Percentiles rank a stretch among this genome's conserved stretches.
Evolutionary conservation across 2,888 invertebrate species (phyloP).

Genomic region (Melanostoma scalare): DNA sequence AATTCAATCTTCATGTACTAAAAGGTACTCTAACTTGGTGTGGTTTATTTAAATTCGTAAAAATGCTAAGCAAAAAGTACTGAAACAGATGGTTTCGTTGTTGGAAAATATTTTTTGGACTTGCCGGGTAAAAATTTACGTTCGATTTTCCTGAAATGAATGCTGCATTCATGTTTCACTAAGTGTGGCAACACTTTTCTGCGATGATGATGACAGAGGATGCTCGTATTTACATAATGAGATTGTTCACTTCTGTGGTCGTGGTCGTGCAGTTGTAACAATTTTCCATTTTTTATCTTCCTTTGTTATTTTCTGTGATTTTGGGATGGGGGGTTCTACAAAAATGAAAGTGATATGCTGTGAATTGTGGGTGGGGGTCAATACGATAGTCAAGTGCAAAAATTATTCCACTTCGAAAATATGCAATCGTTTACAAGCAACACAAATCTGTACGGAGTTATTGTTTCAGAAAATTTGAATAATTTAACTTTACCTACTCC

Average conservation of each 20-base stretch:
- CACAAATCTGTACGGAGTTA: conserved; percentile 59
- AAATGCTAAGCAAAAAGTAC: too few relatives aligned
- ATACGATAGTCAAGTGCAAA: conserved; percentile 56
- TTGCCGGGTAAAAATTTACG: too few relatives aligned
- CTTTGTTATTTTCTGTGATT: conserved; percentile 39
- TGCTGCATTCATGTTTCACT: too few relatives aligned
- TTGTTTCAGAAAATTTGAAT: conserved; percentile 69
- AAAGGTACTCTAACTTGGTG: too few relatives aligned
- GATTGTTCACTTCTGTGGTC: conserved; percentile 72
- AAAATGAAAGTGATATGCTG: conserved; percentile 69
- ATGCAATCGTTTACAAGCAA: conserved; percentile 67
- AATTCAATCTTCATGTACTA: too few relatives aligned
- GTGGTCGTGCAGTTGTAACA: conserved; percentile 68
- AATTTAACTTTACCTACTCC: conserved; percentile 50
- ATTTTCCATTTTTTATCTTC: conserved; percentile 54
- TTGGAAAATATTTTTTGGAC: too few relatives aligned
- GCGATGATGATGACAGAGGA: conserved; percentile 67
- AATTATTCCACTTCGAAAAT: conserved; percentile 70
- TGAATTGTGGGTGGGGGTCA: conserved; percentile 4
- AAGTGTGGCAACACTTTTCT: conserved; percentile 19
- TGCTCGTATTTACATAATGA: conserved; percentile 73
- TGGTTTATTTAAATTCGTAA: too few relatives aligned
- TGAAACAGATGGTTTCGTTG: too few relatives aligned
- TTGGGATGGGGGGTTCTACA: conserved; percentile 49
- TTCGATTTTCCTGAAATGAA: too few relatives aligned